Evolutionary conservation across 1,140 invertebrate species (phyloP), one percentile per base, ranked within the genome.

Genomic region (Drosophila seguyi): DNA sequence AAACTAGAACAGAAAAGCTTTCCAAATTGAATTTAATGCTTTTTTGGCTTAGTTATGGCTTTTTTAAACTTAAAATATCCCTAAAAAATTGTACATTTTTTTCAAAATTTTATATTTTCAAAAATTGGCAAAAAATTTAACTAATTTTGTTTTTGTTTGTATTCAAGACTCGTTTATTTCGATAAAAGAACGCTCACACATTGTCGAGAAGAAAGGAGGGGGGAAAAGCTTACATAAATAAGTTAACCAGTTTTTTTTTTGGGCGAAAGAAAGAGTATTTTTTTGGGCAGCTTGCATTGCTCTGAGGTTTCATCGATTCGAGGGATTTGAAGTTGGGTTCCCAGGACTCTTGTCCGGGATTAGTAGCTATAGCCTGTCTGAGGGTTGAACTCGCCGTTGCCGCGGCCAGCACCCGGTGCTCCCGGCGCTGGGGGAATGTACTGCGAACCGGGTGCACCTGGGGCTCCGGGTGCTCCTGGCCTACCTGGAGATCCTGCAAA

Each of bases 351-450:
- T 18, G 27, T 50, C n/a, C 6, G 20, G 20, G 10, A 36, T 68
- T 92, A 92, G 55, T 92, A 92, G 50, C 80, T 92, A 67, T 92
- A 92, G 42, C 91, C 91, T 27, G 90, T 87, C 74, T 92, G 84
- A 42, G 91, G 91, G 78, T 92, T 82, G 20, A 92, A 92, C 20
- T 90, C 86, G 11, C 91, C 91, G 56, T 81, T 92, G 16, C 91
- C 90, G 29, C 82, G 91, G 11, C 90, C 81, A 7, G 58, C 85
- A n/a, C 91, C 84, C 10, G 81, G 53, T 16, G 55, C 34, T 27
- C 87, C 87, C 7, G 84, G 57, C 10, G 75, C 36, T 18, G 83
- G 90, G 6, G 87, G 87, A 61, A 90, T 80, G 50, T 88, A 90
- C 38, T 90, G 85, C 1, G 81, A 69, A 10, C 86, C 81, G 11